phyloP scores from a whole-genome alignment of 1,140 invertebrate species.

The Chelonus insularis region DNA sequence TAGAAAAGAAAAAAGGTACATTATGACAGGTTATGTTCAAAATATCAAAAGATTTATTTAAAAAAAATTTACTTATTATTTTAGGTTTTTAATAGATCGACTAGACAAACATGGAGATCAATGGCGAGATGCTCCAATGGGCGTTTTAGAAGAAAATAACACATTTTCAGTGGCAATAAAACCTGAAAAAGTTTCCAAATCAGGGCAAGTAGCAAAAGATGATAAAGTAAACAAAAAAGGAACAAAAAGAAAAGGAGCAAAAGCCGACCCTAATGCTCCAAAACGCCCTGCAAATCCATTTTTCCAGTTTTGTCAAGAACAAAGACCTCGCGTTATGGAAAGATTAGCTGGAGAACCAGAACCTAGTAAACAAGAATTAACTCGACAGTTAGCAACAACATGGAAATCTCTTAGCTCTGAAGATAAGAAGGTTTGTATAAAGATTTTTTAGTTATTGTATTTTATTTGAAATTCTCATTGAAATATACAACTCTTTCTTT shows the following conservation, averaged over 20 bases:
- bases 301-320: conserved; percentile 80
- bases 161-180: conserved; percentile 49
- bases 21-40: conserved; percentile 32
- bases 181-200: conserved; percentile 48
- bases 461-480: too few relatives aligned
- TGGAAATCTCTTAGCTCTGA: conserved; percentile 72
- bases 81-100: conserved; percentile 57
- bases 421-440: conserved; percentile 67
- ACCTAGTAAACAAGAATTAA: conserved; percentile 74
- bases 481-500: too few relatives aligned
- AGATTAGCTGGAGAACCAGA: conserved; percentile 69
- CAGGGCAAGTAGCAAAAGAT: conserved; percentile 40
- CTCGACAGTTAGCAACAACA: conserved; percentile 71
- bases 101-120: conserved; percentile 58
- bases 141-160: conserved; percentile 57
- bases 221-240: conserved; percentile 57
- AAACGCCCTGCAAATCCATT: conserved; percentile 80
- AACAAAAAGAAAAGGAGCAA: conserved; percentile 55
- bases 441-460: conserved; percentile 1
- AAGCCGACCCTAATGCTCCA: conserved; percentile 73
- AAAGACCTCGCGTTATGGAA: conserved; percentile 72
- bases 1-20: conserved; percentile 59
- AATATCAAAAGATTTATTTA: conserved; percentile 33
- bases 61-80: conserved; percentile 19
- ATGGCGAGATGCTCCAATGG: conserved; percentile 58